phyloP scores from a whole-genome alignment of 2,888 invertebrate genomes.

The Drosophila rellima region DNA sequence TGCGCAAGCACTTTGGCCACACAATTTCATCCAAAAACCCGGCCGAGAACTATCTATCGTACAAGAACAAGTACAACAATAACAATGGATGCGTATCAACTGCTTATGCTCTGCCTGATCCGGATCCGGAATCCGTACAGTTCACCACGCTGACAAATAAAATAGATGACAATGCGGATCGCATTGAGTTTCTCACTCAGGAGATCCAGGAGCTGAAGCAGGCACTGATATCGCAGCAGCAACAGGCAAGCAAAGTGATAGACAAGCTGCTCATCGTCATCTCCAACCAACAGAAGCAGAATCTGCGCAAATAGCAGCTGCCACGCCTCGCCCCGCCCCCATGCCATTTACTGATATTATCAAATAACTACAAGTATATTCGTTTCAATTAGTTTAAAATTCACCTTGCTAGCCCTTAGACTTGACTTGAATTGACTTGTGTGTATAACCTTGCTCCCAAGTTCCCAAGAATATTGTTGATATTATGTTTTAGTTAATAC shows the following conservation, averaged over 20 bases:
- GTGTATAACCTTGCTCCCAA: slow-evolving; percentile 25
- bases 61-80: slow-evolving; percentile 89
- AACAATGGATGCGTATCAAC: slow-evolving; percentile 86
- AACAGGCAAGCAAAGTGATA: slow-evolving; percentile 86
- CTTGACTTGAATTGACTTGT: slow-evolving; percentile 18
- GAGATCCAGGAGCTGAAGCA: slow-evolving; percentile 90
- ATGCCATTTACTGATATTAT: slow-evolving; percentile 54
- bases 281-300: slow-evolving; percentile 85
- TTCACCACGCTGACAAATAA: slow-evolving; percentile 88
- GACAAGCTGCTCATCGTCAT: slow-evolving; percentile 85
- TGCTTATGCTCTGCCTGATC: slow-evolving; percentile 87
- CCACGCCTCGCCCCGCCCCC: background rate
- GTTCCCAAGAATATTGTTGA: slow-evolving; percentile 66
- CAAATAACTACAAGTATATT: slow-evolving; percentile 7
- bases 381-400: slow-evolving; percentile 33
- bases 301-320: slow-evolving; percentile 82
- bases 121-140: slow-evolving; percentile 86
- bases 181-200: slow-evolving; percentile 89
- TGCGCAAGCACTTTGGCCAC: slow-evolving; percentile 90
- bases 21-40: slow-evolving; percentile 90
- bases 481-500: slow-evolving; percentile 69
- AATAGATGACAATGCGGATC: slow-evolving; percentile 90
- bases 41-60: slow-evolving; percentile 88
- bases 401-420: slow-evolving; percentile 40
- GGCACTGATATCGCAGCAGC: slow-evolving; percentile 86